These are phyloP conservation scores for Ectemnius cavifrons DNA, from an alignment of 2,888 invertebrate species.

Conservation along the genomic window DNA sequence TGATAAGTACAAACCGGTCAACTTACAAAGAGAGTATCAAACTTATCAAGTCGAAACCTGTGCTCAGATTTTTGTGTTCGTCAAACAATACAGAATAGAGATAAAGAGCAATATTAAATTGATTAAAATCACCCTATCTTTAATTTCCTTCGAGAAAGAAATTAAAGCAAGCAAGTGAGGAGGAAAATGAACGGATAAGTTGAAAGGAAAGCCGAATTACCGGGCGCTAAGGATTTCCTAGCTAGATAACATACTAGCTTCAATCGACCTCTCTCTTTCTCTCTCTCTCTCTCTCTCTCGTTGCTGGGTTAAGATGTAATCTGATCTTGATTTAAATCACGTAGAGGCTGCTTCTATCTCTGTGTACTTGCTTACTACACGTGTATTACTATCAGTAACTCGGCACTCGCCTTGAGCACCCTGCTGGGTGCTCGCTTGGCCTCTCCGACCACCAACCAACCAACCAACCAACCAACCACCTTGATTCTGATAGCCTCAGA, in stretches of 20 bases:
- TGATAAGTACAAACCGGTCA: too few species aligned
- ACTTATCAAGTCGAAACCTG: too few species aligned
- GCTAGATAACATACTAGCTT: conserved; percentile 63
- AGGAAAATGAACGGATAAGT: not conserved
- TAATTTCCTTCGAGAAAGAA: not conserved
- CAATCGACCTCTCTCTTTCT: not conserved
- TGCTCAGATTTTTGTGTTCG: too few species aligned
- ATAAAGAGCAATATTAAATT: too few species aligned
- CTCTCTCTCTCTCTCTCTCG: not conserved
- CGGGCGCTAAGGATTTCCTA: conserved; percentile 63
- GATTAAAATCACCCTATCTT: too few species aligned
- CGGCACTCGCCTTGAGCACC: not conserved
- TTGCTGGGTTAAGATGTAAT: conserved; percentile 62
- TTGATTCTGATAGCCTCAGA: conserved; percentile 17
- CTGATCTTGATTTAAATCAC: conserved; percentile 76
- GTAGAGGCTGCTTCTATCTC: conserved; percentile 58
- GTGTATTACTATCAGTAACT: conserved; percentile 20
- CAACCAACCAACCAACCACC: too few species aligned
- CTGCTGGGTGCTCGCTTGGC: not conserved
- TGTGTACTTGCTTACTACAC: conserved; percentile 22
- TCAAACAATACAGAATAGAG: too few species aligned
- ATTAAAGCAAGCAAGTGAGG: not conserved
- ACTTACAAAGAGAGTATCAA: too few species aligned
- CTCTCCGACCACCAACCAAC: too few species aligned
- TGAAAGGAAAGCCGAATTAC: conserved; percentile 55